Conservation (phyloP, 1,140 invertebrate species). For the Idris sp. region DNA sequence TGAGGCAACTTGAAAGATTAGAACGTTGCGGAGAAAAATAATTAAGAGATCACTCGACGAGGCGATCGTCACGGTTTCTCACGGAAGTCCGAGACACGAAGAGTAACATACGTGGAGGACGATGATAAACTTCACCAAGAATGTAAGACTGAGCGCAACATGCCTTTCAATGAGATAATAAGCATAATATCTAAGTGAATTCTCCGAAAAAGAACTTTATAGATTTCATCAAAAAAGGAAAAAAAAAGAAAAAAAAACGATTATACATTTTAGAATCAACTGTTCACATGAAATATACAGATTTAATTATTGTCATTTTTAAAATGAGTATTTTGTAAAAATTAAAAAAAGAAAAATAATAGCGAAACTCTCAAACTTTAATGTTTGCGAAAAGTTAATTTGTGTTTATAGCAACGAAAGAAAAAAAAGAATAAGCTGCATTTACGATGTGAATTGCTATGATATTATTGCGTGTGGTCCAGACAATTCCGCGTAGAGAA, state of each 20-base stretch:
- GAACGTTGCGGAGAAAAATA: conserved; percentile 48
- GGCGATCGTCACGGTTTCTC: conserved; percentile 45
- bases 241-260: no score
- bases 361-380: no score
- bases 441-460: conserved; percentile 18
- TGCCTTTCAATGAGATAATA: conserved; percentile 10
- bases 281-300: no score
- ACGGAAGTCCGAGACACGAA: conserved; percentile 49
- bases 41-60: conserved; percentile 49
- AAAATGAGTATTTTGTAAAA: no score
- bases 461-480: conserved; percentile 50
- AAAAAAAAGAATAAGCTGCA: conserved; percentile 12
- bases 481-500: conserved; percentile 14
- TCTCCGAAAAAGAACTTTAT: no score
- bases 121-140: conserved; percentile 47
- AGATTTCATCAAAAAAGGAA: no score
- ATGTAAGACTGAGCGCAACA: conserved; percentile 19
- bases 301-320: no score
- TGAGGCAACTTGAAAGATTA: conserved; percentile 38
- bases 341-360: no score
- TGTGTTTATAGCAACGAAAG: conserved; percentile 32
- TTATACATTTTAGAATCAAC: no score
- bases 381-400: conserved; percentile 38
- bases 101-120: conserved; percentile 43
- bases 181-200: conserved; percentile 17